Evolutionary conservation across 2,113 vertebrate species (phyloP), one percentile per base, ranked within the genome.

Genomic region (Actenoides hombroni): DNA sequence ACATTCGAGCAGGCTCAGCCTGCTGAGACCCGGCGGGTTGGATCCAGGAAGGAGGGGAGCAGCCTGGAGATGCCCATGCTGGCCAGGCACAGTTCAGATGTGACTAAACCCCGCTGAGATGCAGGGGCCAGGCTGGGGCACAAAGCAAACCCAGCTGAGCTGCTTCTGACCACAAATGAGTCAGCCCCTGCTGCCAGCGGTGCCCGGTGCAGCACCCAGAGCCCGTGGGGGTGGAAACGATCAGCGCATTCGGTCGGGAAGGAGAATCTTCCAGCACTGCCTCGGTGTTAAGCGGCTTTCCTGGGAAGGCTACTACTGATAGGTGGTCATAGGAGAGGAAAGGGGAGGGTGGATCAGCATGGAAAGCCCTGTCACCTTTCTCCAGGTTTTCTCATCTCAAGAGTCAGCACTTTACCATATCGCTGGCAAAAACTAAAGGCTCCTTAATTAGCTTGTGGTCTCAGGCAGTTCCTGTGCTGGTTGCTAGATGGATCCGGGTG

Each of bases 201-300:
- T 31, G 4, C 59, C 59, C 71, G 42, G 10, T 8, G 19, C 63
- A 25, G 77, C 64, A 19, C 2, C 15, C 79, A 11, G 56, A 70
- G 70, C 65, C 77, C 2, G 0, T 1, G 8, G 35, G 1, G 3
- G 29, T 48, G 60, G 37, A 8, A 37, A 18, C 2, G 42, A 76
- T 44, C 39, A 1, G 0, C 1, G 31, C 2, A 0, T n/a, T 40
- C 29, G 1, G 2, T 1, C 24, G 42, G 37, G 54, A 93, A 81
- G 46, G 49, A 85, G 28, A 71, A 40, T 64, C 71, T 25, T 24
- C 33, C 42, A 31, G 26, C 64, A 3, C 20, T 17, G 14, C 24
- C 44, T 20, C 0, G 0, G 53, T 7, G 0, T 10, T 31, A 11
- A 17, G 46, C 1, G 2, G 60, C 51, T 67, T 54, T 78, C 40